Base-by-base conservation (phyloP, 2,797 vertebrate species). In the Sebastes trivittatus region DNA sequence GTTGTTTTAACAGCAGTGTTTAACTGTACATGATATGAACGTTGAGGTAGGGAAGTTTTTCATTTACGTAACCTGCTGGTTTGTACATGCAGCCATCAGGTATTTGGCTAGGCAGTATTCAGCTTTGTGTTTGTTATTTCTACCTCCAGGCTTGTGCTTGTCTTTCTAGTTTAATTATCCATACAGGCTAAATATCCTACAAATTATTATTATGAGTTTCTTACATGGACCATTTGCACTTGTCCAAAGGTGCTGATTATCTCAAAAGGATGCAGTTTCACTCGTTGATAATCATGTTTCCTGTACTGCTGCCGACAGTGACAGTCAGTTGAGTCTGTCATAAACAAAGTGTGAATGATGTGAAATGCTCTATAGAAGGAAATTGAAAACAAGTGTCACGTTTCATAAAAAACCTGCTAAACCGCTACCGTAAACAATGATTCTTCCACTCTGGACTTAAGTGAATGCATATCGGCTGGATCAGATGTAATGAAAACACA, bases 401-500 rank as follows among this genome's bases (percentile, higher is more conserved):
- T 74, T 59, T n/a, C 25, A 54, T 9, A 55, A 30, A 59, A 9
- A 79, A 59, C 11, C 54, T 59, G 60, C 72, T 34, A 5, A 77
- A 67, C 71, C 8, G 6, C 61, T 6, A 13, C 7, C 4, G 0
- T 71, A 29, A 62, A 63, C 30, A 23, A 6, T 0, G 7, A 25
- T n/a, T 56, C 61, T 55, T 74, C 8, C 4, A 5, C 58, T 72
- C n/a, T 14, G 11, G 25, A 32, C 27, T 62, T 30, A 0, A 34
- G 14, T 60, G 60, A 72, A 7, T 6, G 11, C 38, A 0, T 32
- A n/a, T 69, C 62, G 66, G 62, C 42, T 20, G 16, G 59, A 80
- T 85, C 56, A 70, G 60, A 71, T 67, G 54, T 7, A 54, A 54
- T 27, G 20, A 29, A 61, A 63, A 74, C 11, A 23, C n/a, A n/a